These are phyloP conservation scores for Epiblema foenella DNA, from an alignment of 2,888 invertebrate genomes.

Conservation along the genomic window DNA sequence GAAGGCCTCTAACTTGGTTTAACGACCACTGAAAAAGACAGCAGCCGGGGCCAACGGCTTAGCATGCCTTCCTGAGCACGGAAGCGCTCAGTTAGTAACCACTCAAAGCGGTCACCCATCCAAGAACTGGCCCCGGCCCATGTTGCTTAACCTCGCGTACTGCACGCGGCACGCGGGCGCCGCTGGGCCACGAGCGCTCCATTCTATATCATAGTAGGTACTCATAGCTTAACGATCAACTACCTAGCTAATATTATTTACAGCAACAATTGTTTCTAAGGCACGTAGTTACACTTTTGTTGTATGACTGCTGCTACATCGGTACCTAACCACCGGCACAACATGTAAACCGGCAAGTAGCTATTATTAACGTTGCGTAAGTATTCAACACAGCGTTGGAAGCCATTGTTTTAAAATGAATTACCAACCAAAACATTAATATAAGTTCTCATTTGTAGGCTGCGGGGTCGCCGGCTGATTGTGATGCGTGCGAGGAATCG, in stretches of 20 bases:
- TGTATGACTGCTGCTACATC: conserved; percentile 23
- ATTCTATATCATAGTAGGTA: too few relatives aligned
- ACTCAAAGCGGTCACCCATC: too few relatives aligned
- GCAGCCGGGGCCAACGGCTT: too few relatives aligned
- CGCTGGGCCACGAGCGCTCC: too few relatives aligned
- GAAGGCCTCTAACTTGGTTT: too few relatives aligned
- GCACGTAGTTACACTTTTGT: conserved; percentile 23
- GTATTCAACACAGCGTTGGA: conserved; percentile 54
- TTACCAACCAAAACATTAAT: conserved; percentile 61
- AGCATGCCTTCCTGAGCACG: too few relatives aligned
- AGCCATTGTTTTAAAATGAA: conserved; percentile 63
- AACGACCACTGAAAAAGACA: too few relatives aligned
- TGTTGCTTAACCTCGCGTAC: too few relatives aligned
- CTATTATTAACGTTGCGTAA: conserved; percentile 49
- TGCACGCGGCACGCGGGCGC: too few relatives aligned
- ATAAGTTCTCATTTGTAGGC: conserved; percentile 76
- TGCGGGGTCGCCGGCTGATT: conserved; percentile 68
- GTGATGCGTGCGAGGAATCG: conserved; percentile 71
- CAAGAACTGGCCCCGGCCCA: too few relatives aligned
- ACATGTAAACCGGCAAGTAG: conserved; percentile 40
- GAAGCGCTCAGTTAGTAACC: too few relatives aligned
- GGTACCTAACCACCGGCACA: conserved; percentile 25
- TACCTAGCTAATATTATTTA: background rate
- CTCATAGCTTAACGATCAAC: background rate
- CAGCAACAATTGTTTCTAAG: conserved; percentile 6